These are phyloP conservation scores for Ectropis crepuscularia DNA, from an alignment of 2,888 invertebrate species.

Conservation along the genomic window DNA sequence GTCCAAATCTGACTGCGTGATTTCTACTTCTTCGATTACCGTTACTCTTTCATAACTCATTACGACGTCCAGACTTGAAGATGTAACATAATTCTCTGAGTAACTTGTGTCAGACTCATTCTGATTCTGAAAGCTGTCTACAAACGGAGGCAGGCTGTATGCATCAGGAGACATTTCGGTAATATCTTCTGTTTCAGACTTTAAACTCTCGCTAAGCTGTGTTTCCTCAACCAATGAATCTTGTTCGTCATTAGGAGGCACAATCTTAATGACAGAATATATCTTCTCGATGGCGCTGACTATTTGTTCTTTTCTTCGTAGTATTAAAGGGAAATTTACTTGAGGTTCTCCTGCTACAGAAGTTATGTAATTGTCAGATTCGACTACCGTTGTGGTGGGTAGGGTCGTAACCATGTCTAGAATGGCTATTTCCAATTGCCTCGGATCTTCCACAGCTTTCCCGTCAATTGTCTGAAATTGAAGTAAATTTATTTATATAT, in stretches of 20 bases:
- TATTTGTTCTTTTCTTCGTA: conserved; percentile 65
- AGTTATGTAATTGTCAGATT: conserved; percentile 31
- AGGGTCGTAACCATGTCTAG: conserved; percentile 82
- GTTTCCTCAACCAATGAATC: not conserved
- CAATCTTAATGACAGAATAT: conserved; percentile 59
- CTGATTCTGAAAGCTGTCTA: conserved; percentile 3
- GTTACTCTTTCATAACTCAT: not conserved
- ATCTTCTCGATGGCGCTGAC: conserved; percentile 70
- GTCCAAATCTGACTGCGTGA: conserved; percentile 3
- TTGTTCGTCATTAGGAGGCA: conserved; percentile 8
- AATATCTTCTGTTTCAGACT: not conserved
- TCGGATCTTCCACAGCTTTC: conserved; percentile 86
- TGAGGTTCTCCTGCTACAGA: conserved; percentile 31
- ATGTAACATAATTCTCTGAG: conserved; percentile 3
- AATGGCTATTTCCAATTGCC: conserved; percentile 87
- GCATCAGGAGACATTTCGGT: not conserved
- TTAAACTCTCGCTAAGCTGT: no score
- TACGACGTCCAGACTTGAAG: conserved; percentile 5
- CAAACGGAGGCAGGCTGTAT: not conserved
- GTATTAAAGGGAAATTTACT: conserved; percentile 60
- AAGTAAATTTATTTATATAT: not conserved
- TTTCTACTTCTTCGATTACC: not conserved
- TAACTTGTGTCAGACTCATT: conserved; percentile 6
- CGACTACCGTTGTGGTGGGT: conserved; percentile 51
- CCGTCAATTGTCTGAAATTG: conserved; percentile 50